phyloP scores from a whole-genome alignment of 2,888 invertebrate genomes.

The Lobophora halterata region DNA sequence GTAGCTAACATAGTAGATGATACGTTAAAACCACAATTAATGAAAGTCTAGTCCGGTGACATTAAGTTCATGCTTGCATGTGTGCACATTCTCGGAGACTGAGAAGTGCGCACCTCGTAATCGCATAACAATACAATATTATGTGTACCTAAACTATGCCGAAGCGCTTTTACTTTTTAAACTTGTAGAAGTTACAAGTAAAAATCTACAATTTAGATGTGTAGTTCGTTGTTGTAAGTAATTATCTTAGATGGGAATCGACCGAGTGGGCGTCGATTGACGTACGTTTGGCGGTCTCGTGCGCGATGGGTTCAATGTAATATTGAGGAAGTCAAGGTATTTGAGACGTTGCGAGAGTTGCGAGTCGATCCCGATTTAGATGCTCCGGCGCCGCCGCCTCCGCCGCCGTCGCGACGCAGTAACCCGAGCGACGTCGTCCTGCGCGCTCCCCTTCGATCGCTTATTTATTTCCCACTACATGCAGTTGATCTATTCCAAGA shows the following conservation, averaged over 20 bases:
- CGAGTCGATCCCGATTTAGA: slow-evolving; percentile 80
- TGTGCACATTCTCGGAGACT: not conserved
- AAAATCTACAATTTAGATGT: too few species aligned
- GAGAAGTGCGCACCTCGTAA: too few species aligned
- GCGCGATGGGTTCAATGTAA: slow-evolving; percentile 78
- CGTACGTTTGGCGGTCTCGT: slow-evolving; percentile 73
- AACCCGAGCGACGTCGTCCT: slow-evolving; percentile 74
- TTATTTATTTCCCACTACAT: slow-evolving; percentile 41
- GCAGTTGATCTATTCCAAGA: slow-evolving; percentile 48
- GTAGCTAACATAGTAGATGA: slow-evolving; percentile 21
- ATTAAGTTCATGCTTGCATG: slow-evolving; percentile 1
- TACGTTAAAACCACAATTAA: not conserved
- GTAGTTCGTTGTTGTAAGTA: slow-evolving; percentile 41
- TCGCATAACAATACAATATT: slow-evolving; percentile 1
- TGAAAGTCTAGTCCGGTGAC: not conserved
- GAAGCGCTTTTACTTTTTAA: slow-evolving; percentile 21
- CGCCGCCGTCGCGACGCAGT: slow-evolving; percentile 74
- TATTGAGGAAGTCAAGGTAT: slow-evolving; percentile 82
- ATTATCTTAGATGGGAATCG: slow-evolving; percentile 43
- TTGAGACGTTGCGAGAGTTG: slow-evolving; percentile 78
- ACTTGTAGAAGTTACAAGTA: too few species aligned
- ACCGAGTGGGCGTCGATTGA: slow-evolving; percentile 73
- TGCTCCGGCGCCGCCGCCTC: slow-evolving; percentile 75
- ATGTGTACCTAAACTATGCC: slow-evolving; percentile 16
- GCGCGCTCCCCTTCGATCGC: slow-evolving; percentile 63